A percentile compares a stretch with the other conserved stretches of the same genome.
Evolutionary conservation across 2,797 vertebrate species (phyloP).

Genomic region (Eulemur rubriventer): DNA sequence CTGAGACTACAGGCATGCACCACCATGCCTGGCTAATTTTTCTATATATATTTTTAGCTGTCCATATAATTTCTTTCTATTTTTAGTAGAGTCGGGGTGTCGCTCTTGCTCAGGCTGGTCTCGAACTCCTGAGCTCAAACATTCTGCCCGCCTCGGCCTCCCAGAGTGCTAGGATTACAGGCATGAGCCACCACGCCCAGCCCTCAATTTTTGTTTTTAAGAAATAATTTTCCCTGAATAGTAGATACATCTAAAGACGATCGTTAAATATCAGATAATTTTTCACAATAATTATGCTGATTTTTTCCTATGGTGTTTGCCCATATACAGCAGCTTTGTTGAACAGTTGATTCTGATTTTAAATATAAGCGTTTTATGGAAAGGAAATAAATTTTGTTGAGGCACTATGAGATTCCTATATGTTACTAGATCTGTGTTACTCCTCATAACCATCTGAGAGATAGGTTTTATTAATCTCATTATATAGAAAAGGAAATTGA

Average conservation of each 20-base stretch:
- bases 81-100: too few species aligned
- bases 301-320: not conserved
- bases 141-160: too few species aligned
- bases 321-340: not conserved
- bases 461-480: not conserved
- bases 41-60: too few species aligned
- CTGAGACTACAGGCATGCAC: too few species aligned
- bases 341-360: not conserved
- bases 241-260: not conserved
- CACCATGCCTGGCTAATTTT: too few species aligned
- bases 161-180: too few species aligned
- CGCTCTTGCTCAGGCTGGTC: too few species aligned
- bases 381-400: not conserved
- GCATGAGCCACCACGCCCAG: too few species aligned
- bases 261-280: not conserved
- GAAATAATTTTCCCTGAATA: not conserved
- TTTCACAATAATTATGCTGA: not conserved
- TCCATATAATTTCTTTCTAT: too few species aligned
- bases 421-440: not conserved
- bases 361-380: not conserved
- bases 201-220: not conserved
- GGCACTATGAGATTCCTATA: not conserved
- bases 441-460: not conserved
- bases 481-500: not conserved
- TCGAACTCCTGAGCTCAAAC: too few species aligned